Evolutionary conservation across 23 tunicate species (phyloP).

Genomic region (Corella eumyota): DNA sequence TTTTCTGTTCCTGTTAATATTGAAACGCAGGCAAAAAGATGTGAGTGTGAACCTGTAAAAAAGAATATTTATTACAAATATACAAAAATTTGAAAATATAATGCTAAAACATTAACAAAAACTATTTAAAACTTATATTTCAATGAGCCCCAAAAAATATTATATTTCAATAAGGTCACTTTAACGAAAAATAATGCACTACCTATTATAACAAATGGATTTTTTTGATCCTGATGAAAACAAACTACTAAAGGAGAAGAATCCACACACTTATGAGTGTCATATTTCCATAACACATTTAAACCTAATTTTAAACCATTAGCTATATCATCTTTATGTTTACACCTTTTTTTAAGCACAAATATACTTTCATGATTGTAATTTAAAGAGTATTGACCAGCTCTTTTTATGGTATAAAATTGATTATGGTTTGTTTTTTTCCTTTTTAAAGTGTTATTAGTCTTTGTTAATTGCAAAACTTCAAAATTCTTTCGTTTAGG

Average conservation of each 20-base stretch:
- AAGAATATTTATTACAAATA: neutral
- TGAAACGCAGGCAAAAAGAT: conserved; percentile 17
- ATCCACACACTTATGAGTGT: conserved; percentile 81
- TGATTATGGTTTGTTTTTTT: neutral
- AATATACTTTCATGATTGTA: too few relatives aligned
- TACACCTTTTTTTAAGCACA: too few relatives aligned
- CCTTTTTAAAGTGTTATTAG: neutral
- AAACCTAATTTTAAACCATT: neutral
- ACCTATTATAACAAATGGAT: conserved; percentile 23
- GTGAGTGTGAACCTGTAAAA: conserved; percentile 64
- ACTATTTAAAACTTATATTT: neutral
- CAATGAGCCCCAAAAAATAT: too few relatives aligned
- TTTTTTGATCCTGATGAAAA: neutral
- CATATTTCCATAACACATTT: conserved; percentile 29
- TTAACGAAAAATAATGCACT: too few relatives aligned
- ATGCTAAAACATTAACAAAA: neutral
- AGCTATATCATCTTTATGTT: too few relatives aligned
- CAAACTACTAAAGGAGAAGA: conserved; percentile 63
- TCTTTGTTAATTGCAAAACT: too few relatives aligned
- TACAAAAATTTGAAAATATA: neutral
- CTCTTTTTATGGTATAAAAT: too few relatives aligned
- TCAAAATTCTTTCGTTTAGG: too few relatives aligned
- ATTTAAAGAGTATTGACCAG: too few relatives aligned
- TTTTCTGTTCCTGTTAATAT: conserved; percentile 15
- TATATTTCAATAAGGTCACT: too few relatives aligned